Conservation (phyloP, 2,113 vertebrate genomes). For the Desmodus rotundus region DNA sequence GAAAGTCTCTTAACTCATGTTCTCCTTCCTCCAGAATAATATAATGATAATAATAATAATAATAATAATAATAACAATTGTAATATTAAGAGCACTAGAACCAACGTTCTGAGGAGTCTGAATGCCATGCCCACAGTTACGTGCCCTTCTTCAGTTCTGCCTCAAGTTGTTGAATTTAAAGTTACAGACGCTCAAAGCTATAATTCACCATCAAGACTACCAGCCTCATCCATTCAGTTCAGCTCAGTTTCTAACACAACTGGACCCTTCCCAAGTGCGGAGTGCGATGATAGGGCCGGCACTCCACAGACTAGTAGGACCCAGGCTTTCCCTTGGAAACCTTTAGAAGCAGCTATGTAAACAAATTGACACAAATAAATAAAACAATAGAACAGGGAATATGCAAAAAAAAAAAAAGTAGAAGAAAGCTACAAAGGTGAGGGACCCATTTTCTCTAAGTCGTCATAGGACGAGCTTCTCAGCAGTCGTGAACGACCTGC, state of each 20-base stretch:
- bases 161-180: background rate
- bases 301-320: background rate
- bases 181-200: background rate
- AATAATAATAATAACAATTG: background rate
- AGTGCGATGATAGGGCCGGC: background rate
- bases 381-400: background rate
- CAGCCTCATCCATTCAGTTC: background rate
- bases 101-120: background rate
- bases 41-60: background rate
- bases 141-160: background rate
- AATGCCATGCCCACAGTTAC: background rate
- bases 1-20: background rate
- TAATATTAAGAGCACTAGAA: background rate
- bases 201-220: background rate
- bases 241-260: background rate
- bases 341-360: background rate
- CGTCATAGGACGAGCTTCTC: background rate
- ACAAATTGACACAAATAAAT: background rate
- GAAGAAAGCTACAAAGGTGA: background rate
- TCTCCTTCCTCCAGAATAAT: slow-evolving; percentile 1
- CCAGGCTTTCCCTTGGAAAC: background rate
- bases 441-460: background rate
- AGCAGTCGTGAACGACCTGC: background rate
- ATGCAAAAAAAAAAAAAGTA: background rate
- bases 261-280: background rate